Evolutionary conservation across 2,888 invertebrate genomes (phyloP).

Genomic region (Drosophila affinis): DNA sequence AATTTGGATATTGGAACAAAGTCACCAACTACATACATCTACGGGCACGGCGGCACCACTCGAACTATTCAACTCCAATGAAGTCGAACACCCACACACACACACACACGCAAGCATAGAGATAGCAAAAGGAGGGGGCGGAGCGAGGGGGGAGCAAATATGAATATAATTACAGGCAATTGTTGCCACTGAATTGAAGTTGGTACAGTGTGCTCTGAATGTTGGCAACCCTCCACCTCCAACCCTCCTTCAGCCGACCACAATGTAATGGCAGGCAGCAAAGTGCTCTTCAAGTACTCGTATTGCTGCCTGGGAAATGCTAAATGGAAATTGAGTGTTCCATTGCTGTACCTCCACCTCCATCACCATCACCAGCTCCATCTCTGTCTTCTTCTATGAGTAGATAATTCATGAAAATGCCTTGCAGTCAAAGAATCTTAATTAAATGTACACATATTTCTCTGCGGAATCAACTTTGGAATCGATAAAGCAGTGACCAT

Average conservation of each 20-base stretch:
- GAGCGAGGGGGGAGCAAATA: constrained; percentile 23
- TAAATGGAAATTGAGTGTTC: background rate
- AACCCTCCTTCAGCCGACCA: background rate
- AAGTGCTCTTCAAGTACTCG: background rate
- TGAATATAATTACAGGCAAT: constrained; percentile 41
- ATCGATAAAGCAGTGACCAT: too few relatives aligned
- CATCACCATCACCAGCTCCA: too few relatives aligned
- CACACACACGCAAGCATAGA: background rate
- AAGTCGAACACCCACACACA: constrained; percentile 2
- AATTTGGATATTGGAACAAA: constrained; percentile 47
- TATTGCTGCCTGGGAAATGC: background rate
- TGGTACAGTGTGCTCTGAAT: constrained; percentile 13
- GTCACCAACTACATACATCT: constrained; percentile 37
- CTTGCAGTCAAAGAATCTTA: too few relatives aligned
- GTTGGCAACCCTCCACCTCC: background rate
- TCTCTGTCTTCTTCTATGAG: too few relatives aligned
- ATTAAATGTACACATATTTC: too few relatives aligned
- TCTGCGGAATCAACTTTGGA: too few relatives aligned
- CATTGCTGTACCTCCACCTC: background rate
- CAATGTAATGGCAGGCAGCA: background rate
- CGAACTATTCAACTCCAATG: constrained; percentile 20
- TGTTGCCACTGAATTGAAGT: constrained; percentile 33
- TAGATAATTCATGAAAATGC: too few relatives aligned
- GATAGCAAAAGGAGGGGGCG: background rate
- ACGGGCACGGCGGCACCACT: constrained; percentile 11